Evolutionary conservation across 2,113 vertebrate species (phyloP).

Genomic region (Chloropsis hardwickii): DNA sequence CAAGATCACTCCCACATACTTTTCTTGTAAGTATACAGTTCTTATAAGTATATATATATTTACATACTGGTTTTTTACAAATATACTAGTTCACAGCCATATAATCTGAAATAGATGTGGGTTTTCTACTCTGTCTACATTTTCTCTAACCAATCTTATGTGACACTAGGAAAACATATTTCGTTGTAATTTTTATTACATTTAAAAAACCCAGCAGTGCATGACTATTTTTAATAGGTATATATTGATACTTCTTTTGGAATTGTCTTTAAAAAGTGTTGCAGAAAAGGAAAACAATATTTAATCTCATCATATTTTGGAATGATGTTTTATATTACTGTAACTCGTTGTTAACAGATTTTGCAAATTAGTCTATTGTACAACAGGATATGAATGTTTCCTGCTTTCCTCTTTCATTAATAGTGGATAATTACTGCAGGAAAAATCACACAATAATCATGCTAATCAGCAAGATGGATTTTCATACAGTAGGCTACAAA

Average conservation of each 20-base stretch:
- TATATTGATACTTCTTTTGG: not conserved
- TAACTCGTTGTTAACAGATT: not conserved
- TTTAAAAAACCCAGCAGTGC: not conserved
- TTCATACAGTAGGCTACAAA: not conserved
- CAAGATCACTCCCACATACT: not conserved
- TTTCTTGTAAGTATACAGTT: not conserved
- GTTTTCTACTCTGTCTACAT: not conserved
- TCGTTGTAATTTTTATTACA: not conserved
- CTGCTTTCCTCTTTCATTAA: constrained; percentile 16
- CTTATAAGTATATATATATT: not conserved
- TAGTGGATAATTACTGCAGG: not conserved
- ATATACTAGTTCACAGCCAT: not conserved
- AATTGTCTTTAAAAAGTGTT: not conserved
- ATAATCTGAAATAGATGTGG: not conserved
- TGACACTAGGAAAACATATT: not conserved
- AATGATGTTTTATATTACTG: not conserved
- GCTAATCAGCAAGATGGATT: not conserved
- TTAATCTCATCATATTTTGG: not conserved
- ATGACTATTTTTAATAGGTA: not conserved
- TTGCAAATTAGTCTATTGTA: not conserved
- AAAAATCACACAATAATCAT: not conserved
- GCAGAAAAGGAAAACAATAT: not conserved
- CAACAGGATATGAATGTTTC: not conserved
- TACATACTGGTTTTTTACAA: not conserved
- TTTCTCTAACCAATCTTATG: not conserved